Percentiles rank a stretch among this genome's conserved stretches.
phyloP scores from a whole-genome alignment of 2,113 vertebrate species.

The Gymnobelideus leadbeateri region DNA sequence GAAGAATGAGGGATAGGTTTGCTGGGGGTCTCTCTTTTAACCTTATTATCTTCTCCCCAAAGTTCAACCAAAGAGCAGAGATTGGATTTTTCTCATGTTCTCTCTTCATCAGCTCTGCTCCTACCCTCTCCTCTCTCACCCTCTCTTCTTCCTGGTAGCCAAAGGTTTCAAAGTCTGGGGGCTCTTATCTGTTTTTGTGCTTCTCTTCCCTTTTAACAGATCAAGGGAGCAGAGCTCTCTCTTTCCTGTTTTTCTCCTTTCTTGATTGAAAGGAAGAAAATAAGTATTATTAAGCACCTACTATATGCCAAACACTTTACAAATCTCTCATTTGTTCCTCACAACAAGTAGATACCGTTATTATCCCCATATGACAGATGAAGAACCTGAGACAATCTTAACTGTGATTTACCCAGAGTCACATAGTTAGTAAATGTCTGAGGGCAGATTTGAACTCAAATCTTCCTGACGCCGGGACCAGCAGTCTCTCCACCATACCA shows the following conservation, averaged over 20 bases:
- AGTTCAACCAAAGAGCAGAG: background rate
- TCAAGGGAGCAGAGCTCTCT: background rate
- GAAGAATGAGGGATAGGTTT: background rate
- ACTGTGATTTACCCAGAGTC: background rate
- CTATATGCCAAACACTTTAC: background rate
- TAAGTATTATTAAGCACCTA: background rate
- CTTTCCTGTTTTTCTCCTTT: background rate
- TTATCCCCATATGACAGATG: background rate
- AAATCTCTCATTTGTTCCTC: background rate
- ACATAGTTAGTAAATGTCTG: background rate
- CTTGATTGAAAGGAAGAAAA: background rate
- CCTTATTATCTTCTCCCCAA: background rate
- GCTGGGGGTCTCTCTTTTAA: background rate
- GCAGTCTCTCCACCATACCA: background rate
- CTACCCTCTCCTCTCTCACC: too few relatives aligned
- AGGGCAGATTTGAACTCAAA: background rate
- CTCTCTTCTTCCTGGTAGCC: background rate
- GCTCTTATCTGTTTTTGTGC: background rate
- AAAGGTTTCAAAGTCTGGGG: background rate
- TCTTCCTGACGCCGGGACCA: background rate
- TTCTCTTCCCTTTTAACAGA: background rate
- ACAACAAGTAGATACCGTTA: background rate
- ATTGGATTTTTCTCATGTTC: background rate
- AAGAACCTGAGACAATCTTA: background rate
- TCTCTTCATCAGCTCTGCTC: background rate